Base-by-base conservation (phyloP, 2,797 vertebrate species). In the Botia kubotai region DNA sequence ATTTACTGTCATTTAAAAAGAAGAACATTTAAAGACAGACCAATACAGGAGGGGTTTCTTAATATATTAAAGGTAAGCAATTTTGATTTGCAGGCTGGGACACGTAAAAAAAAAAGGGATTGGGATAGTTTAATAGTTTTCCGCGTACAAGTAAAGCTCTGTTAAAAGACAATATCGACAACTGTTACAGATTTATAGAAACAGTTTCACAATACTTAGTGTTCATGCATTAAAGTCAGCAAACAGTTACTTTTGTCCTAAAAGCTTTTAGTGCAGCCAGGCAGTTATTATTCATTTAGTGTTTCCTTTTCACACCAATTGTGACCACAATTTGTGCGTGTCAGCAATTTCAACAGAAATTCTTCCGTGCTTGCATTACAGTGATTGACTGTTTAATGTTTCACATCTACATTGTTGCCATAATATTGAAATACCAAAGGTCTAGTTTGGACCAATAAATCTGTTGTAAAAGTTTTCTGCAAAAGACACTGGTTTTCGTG, bases 51-150 rank as follows among this genome's bases (percentile, higher is more conserved):
- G 1, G 17, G 19, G 0, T 0, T 46, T n/a, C 33, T 66, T 73
- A 6, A 14, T 43, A 50, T 57, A 50, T 6, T 3, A 66, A 65
- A 14, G 69, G 78, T 80, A 16, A 80, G 69, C 63, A 1, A 4
- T 33, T 48, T 23, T 16, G 39, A 48, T 78, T 36, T 70, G 63
- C 36, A 8, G 4, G 62, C 57, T 63, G 58, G 58, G 11, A 52
- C 12, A 57, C 4, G 8, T 1, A 4, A 16, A 57, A 19, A 46
- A 2, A 46, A 46, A 46, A 10, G 10, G 10, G 43, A 46, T 46
- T 8, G 43, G 2, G 19, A 46, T 46, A 46, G 43, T 46, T 11
- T 46, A 8, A 46, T 46, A 46, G 43, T 46, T 46, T 46, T 11
- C 43, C 8, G 2, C 10, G 43, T 46, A 46, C 8, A 11, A 46